Percentiles rank a stretch among this genome's conserved stretches.
phyloP scores from a whole-genome alignment of 2,797 vertebrate genomes.

The Borostomias antarcticus region DNA sequence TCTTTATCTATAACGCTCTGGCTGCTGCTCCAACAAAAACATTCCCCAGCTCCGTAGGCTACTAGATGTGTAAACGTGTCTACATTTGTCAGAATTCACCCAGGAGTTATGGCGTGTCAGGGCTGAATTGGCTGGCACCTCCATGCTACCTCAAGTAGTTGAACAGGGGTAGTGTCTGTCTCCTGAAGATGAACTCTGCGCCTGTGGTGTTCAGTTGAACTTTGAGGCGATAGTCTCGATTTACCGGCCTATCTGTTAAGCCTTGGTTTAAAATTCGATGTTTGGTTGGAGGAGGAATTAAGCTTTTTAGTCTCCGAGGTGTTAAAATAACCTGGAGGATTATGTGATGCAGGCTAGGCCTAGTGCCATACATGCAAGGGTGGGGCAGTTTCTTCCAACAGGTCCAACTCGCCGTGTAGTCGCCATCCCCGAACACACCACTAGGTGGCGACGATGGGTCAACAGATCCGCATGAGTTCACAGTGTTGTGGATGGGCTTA shows the following conservation, averaged over 20 bases:
- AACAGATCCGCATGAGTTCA: neutral
- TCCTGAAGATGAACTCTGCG: too few relatives aligned
- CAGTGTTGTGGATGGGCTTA: neutral
- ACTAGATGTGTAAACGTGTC: slow-evolving; percentile 22
- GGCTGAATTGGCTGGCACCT: neutral
- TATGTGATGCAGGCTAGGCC: too few relatives aligned
- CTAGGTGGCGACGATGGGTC: neutral
- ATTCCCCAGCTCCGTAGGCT: neutral
- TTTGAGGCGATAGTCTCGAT: too few relatives aligned
- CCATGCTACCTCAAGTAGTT: slow-evolving; percentile 14
- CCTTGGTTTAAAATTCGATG: too few relatives aligned
- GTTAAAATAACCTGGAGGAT: too few relatives aligned
- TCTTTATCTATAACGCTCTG: slow-evolving; percentile 38
- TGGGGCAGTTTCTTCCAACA: neutral
- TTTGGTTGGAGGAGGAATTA: too few relatives aligned
- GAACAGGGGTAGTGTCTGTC: slow-evolving; percentile 18
- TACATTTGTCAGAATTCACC: slow-evolving; percentile 44
- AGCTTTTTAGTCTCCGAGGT: too few relatives aligned
- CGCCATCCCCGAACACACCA: neutral
- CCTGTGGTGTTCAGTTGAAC: too few relatives aligned
- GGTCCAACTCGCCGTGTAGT: neutral
- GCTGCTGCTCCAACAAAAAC: slow-evolving; percentile 35
- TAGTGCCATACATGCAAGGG: too few relatives aligned
- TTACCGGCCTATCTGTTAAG: too few relatives aligned
- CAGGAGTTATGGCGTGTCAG: neutral